Evolutionary conservation across 1,140 invertebrate genomes (phyloP).

Genomic region (Zaprionus inermis): DNA sequence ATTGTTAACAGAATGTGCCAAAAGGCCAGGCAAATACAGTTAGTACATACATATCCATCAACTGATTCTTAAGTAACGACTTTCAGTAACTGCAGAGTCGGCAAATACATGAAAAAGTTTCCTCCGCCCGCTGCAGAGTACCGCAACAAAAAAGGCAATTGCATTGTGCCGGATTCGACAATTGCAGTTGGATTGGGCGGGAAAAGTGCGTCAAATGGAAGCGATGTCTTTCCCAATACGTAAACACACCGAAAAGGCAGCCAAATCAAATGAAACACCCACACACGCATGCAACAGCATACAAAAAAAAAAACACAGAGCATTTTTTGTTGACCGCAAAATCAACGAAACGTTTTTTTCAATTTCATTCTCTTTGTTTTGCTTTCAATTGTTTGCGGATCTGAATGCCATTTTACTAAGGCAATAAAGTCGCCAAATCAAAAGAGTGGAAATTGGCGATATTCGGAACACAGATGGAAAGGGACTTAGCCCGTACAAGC

Average conservation of each 20-base stretch:
- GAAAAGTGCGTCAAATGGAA: conserved; percentile 39
- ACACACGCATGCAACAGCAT: not conserved
- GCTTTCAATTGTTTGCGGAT: conserved; percentile 18
- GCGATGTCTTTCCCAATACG: conserved; percentile 56
- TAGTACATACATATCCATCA: not conserved
- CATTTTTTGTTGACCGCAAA: conserved; percentile 34
- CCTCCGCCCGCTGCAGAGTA: not conserved
- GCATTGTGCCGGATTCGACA: conserved; percentile 29
- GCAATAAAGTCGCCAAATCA: conserved; percentile 32
- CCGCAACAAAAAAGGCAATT: conserved; percentile 3
- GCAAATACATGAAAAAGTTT: not conserved
- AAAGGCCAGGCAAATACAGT: not conserved
- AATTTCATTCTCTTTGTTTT: conserved; percentile 23
- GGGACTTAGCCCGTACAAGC: not conserved
- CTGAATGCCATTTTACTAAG: conserved; percentile 21
- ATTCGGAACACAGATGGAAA: not conserved
- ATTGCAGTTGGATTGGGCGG: conserved; percentile 20
- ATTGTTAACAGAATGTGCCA: conserved; percentile 31
- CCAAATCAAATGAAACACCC: conserved; percentile 28
- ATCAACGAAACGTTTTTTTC: conserved; percentile 23
- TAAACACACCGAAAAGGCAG: conserved; percentile 21
- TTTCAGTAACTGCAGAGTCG: not conserved
- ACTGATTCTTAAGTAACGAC: not conserved
- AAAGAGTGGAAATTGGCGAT: conserved; percentile 17
- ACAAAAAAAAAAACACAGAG: not conserved